These are phyloP conservation scores for Poecilobothrus nobilitatus DNA, from an alignment of 2,888 invertebrate genomes.

Conservation along the genomic window DNA sequence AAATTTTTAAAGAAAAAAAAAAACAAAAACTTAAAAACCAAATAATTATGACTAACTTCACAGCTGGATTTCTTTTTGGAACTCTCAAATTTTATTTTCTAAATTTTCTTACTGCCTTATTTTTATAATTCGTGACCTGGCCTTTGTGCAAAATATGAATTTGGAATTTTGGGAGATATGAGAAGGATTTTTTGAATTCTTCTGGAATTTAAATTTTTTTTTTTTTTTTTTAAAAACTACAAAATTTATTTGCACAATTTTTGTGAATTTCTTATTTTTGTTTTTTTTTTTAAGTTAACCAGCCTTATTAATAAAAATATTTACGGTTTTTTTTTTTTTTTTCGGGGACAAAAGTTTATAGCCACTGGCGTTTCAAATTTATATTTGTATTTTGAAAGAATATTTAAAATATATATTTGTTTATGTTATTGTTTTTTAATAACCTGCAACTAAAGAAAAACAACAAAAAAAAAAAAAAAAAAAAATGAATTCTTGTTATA, in stretches of 20 bases:
- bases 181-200: not conserved
- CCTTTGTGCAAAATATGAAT: no score
- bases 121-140: no score
- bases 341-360: not conserved
- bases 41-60: constrained; percentile 21
- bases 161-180: no score
- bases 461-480: no score
- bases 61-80: constrained; percentile 21
- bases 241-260: not conserved
- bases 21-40: not conserved
- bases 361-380: constrained; percentile 6
- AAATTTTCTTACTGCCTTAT: no score
- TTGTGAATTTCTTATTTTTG: no score
- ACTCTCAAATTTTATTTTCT: not conserved
- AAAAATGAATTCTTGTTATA: no score
- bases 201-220: not conserved
- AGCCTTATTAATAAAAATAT: not conserved
- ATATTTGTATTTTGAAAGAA: not conserved
- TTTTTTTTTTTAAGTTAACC: not conserved
- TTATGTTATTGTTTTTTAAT: no score
- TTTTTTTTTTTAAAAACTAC: not conserved
- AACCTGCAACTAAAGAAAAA: no score
- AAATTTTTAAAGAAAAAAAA: not conserved
- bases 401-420: not conserved
- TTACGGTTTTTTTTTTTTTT: not conserved